Conservation (phyloP, 2,113 vertebrate genomes). For the Thamnaconus septentrionalis region DNA sequence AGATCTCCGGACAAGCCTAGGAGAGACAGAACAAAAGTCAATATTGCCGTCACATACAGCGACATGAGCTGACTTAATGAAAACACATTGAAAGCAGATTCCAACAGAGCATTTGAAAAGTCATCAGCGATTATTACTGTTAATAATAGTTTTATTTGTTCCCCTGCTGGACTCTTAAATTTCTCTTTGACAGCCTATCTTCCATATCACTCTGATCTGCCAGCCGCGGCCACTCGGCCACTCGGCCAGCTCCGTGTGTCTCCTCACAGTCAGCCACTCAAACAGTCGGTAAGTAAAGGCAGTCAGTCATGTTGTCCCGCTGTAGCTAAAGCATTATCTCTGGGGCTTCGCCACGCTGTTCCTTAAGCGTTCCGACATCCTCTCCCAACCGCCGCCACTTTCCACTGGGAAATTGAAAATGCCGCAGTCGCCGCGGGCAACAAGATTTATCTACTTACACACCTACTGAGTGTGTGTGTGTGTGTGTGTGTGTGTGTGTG, state of each 20-base stretch:
- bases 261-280: constrained; percentile 35
- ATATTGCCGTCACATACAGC: not conserved
- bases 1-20: constrained; percentile 96
- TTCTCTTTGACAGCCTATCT: constrained; percentile 4
- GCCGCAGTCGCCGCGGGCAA: constrained; percentile 66
- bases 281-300: constrained; percentile 47
- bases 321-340: constrained; percentile 76
- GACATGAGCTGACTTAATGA: not conserved
- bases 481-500: constrained; percentile 20
- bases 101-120: not conserved
- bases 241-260: not conserved
- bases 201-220: constrained; percentile 14
- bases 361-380: constrained; percentile 70
- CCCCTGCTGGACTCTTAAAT: not conserved
- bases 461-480: constrained; percentile 64
- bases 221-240: not conserved
- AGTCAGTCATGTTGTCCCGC: constrained; percentile 56
- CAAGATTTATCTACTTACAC: constrained; percentile 73
- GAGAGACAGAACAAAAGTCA: constrained; percentile 6
- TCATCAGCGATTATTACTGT: not conserved
- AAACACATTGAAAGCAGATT: not conserved
- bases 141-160: constrained; percentile 8
- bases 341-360: constrained; percentile 70
- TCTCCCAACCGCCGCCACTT: constrained; percentile 62
- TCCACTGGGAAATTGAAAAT: constrained; percentile 77